Base-by-base conservation (phyloP, 2,113 vertebrate species). In the Puntigrus tetrazona region DNA sequence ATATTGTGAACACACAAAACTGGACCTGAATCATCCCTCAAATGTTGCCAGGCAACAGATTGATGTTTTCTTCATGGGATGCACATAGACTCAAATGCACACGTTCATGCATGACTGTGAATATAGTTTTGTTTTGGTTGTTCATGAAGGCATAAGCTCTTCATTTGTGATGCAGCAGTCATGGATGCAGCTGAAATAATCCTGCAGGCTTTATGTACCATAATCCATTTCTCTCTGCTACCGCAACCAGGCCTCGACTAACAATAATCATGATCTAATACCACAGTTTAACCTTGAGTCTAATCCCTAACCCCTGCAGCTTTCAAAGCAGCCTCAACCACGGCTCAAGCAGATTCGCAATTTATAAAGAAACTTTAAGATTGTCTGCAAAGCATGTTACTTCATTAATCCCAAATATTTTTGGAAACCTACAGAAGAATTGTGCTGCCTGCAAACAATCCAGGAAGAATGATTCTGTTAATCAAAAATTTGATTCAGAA, bases 1-100 rank as follows among this genome's bases (percentile, higher is more conserved):
- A 59, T 43, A 41, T 41, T 85, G 52, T 57, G 67, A 87, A 65
- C 38, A 70, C 75, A 65, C 52, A 55, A 52, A 20, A 76, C 73
- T 81, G 50, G 59, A 38, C 73, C 36, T 14, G 55, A 78, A 55
- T 76, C 18, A 63, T 55, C 80, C 83, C 78, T 74, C 72, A 67
- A 45, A 85, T 74, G 86, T 87, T 87, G 84, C 88, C 88, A 83
- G 81, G 86, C 86, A 89, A 89, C 86, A 73, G 84, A 65, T 81
- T 74, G 81, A 45, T 31, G 50, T 79, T 70, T 47, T 57, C 45
- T 85, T 84, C 65, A 81, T 76, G 31, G 88, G 81, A 82, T 34
- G 14, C 76, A 45, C 10, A 18, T 41, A 85, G 59, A n/a, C 38
- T 10, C 69, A 14, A 14, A 72, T 25, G 6, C 69, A 73, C n/a